Base-by-base conservation (phyloP, 2,888 invertebrate species). In the Euzetes globulus region DNA sequence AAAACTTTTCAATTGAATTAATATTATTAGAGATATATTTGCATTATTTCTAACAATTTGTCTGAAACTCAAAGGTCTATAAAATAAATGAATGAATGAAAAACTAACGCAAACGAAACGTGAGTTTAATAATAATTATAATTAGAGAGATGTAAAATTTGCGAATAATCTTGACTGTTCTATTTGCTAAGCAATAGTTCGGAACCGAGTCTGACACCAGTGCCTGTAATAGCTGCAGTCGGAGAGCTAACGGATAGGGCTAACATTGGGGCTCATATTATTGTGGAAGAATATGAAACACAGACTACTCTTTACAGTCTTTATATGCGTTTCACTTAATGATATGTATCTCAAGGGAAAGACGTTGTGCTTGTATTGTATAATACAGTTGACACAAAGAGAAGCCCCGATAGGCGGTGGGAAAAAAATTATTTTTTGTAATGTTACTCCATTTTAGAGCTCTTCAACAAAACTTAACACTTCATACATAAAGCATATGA, bases 351-450 rank as follows among this genome's bases (percentile, higher is more conserved):
- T 63, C 63, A 33, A n/a, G 63, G 63, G 63, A n/a, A 63, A n/a
- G 13, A n/a, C 9, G 29, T 33, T 63, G 33, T 63, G 63, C 63
- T 63, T 25, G 63, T 63, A 63, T 63, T 63, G 63, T 63, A 63
- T 63, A 63, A 63, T 63, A 63, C 9, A 63, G 63, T 63, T 63
- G 63, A 63, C 63, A 63, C 63, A 63, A 63, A 63, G 63, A 63
- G 33, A 63, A 63, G 29, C 33, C 63, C 63, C 63, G 27, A 63
- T 19, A 63, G 63, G 63, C 63, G 63, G n/a, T 63, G 63, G 33
- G 29, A 63, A 63, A 63, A 63, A 63, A 19, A 52, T 19, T n/a
- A 27, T 37, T 63, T 63, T 25, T 63, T 33, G 63, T 63, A 63
- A 63, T 63, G 63, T 63, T 27, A 63, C 63, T 63, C 63, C 63